A percentile compares a stretch with the other conserved stretches of the same genome.
Evolutionary conservation across 2,113 vertebrate genomes (phyloP).

Genomic region (Stigmatopora argus): DNA sequence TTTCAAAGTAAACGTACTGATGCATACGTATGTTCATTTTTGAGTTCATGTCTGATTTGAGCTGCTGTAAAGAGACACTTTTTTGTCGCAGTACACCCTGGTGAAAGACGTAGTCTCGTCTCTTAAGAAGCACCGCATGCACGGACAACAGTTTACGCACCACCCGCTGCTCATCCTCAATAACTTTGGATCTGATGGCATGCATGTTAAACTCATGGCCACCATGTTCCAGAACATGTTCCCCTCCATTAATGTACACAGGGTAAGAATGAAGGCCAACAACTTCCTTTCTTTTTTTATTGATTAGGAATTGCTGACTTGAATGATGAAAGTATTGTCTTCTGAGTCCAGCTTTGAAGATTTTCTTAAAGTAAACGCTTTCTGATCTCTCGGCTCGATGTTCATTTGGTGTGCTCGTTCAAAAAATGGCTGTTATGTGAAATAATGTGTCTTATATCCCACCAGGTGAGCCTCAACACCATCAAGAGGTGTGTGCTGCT

Average conservation of each 20-base stretch:
- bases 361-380: conserved; percentile 62
- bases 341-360: conserved; percentile 64
- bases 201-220: conserved; percentile 89
- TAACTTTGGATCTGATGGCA: conserved; percentile 81
- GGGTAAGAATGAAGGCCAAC: conserved; percentile 55
- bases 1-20: conserved; percentile 73
- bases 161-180: conserved; percentile 86
- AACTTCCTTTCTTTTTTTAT: neutral
- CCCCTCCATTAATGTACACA: conserved; percentile 89
- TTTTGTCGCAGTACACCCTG: conserved; percentile 73
- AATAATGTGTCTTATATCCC: neutral
- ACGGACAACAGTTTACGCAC: conserved; percentile 85
- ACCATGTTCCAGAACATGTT: conserved; percentile 94
- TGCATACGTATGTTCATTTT: conserved; percentile 13
- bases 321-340: conserved; percentile 72
- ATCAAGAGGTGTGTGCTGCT: conserved; percentile 86
- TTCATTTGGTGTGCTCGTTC: neutral
- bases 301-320: neutral
- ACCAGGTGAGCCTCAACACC: conserved; percentile 82
- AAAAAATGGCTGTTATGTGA: neutral
- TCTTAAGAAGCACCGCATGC: conserved; percentile 86
- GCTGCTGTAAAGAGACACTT: neutral
- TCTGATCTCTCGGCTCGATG: conserved; percentile 36
- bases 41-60: neutral
- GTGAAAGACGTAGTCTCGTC: conserved; percentile 84